Conservation (phyloP, 2,113 vertebrate species). For the Acanthisitta chloris region DNA sequence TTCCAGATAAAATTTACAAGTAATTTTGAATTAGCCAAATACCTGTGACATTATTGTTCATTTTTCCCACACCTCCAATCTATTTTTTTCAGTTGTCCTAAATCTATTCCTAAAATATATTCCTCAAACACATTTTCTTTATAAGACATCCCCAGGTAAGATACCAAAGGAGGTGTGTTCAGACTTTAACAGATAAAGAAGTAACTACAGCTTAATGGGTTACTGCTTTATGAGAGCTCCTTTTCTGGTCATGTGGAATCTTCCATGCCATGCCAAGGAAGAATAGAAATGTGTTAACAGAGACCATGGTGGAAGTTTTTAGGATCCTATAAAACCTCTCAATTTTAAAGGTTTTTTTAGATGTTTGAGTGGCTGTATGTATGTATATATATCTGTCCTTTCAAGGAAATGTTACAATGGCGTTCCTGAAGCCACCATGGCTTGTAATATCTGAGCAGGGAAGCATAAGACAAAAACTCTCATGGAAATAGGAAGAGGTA, state of each 20-base stretch:
- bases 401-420: neutral
- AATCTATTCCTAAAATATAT: neutral
- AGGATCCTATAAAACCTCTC: neutral
- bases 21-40: neutral
- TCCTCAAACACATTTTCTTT: neutral
- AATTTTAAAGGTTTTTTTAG: neutral
- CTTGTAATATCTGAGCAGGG: neutral
- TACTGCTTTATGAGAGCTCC: neutral
- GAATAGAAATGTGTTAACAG: neutral
- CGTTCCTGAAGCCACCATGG: rapidly evolving
- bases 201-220: neutral
- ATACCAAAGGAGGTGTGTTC: neutral
- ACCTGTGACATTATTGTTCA: rapidly evolving
- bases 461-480: neutral
- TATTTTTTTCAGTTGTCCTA: neutral
- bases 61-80: neutral
- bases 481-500: neutral
- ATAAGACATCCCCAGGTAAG: neutral
- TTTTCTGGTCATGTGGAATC: neutral
- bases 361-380: rapidly evolving
- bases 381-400: neutral
- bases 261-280: neutral
- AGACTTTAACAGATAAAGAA: neutral
- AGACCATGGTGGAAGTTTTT: rapidly evolving
- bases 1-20: neutral